Conservation (phyloP, 2,113 vertebrate genomes). For the Gambusia holbrooki region DNA sequence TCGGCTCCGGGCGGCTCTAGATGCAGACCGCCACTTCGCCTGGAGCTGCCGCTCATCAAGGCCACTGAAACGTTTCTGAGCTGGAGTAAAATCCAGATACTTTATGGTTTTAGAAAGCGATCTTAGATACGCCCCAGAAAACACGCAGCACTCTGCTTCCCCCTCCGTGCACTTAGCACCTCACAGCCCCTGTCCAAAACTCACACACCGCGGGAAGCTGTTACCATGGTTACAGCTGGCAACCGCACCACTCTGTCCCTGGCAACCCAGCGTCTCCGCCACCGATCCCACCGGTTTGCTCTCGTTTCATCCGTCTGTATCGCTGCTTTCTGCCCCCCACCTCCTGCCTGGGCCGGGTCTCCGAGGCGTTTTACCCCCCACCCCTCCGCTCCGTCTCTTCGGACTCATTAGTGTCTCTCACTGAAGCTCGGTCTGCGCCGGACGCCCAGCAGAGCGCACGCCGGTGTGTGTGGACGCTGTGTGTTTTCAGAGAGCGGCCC, state of each 20-base stretch:
- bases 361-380: conserved; percentile 61
- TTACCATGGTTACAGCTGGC: conserved; percentile 79
- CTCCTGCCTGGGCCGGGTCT: conserved; percentile 17
- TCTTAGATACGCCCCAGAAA: conserved; percentile 35
- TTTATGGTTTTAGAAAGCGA: conserved; percentile 45
- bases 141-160: conserved; percentile 13
- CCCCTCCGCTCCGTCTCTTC: conserved; percentile 65
- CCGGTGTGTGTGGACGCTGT: conserved; percentile 5
- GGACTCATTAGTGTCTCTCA: conserved; percentile 80
- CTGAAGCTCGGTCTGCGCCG: conserved; percentile 61
- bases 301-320: conserved; percentile 35
- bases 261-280: conserved; percentile 54
- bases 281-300: conserved; percentile 23
- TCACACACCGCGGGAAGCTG: conserved; percentile 67
- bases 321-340: neutral
- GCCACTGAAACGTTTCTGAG: conserved; percentile 16
- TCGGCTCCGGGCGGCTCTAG: conserved; percentile 18
- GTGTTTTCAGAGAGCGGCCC: conserved; percentile 38
- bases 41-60: conserved; percentile 39
- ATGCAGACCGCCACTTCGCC: conserved; percentile 38
- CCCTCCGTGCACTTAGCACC: conserved; percentile 33
- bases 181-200: conserved; percentile 39
- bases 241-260: conserved; percentile 63
- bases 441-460: conserved; percentile 34
- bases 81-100: conserved; percentile 9